Conservation (phyloP, 2,113 vertebrate genomes). For the Crotophaga sulcirostris region DNA sequence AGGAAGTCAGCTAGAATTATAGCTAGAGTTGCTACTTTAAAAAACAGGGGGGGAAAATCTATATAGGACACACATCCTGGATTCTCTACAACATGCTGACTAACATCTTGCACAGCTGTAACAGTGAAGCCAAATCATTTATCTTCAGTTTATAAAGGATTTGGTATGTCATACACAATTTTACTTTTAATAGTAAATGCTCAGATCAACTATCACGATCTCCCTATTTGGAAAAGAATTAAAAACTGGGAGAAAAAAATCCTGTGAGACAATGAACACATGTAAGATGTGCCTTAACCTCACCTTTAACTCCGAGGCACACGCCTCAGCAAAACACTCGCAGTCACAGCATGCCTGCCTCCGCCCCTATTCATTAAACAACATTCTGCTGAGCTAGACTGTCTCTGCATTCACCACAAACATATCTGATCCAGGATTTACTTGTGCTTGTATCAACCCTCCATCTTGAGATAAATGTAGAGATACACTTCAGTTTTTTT, state of each 20-base stretch:
- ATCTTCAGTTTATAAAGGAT: background rate
- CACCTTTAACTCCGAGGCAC: background rate
- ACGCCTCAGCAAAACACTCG: fast-evolving
- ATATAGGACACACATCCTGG: background rate
- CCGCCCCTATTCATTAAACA: background rate
- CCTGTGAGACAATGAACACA: background rate
- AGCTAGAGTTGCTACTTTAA: background rate
- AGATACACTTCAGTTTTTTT: background rate
- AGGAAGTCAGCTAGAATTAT: constrained; percentile 3
- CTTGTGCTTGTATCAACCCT: background rate
- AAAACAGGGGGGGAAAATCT: background rate
- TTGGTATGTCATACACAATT: background rate
- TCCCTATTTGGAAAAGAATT: background rate
- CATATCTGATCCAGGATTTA: background rate
- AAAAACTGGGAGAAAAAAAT: background rate
- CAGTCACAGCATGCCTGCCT: background rate
- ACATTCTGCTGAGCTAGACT: background rate
- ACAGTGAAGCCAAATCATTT: background rate
- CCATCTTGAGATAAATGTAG: background rate
- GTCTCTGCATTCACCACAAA: background rate
- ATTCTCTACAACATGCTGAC: background rate
- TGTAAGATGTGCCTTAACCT: background rate
- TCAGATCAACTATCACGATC: background rate
- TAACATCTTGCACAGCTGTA: background rate
- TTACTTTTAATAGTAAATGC: background rate